A percentile compares a stretch with the other conserved stretches of the same genome.
phyloP scores from a whole-genome alignment of 1,140 invertebrate species.

The Drosophila lowei region DNA sequence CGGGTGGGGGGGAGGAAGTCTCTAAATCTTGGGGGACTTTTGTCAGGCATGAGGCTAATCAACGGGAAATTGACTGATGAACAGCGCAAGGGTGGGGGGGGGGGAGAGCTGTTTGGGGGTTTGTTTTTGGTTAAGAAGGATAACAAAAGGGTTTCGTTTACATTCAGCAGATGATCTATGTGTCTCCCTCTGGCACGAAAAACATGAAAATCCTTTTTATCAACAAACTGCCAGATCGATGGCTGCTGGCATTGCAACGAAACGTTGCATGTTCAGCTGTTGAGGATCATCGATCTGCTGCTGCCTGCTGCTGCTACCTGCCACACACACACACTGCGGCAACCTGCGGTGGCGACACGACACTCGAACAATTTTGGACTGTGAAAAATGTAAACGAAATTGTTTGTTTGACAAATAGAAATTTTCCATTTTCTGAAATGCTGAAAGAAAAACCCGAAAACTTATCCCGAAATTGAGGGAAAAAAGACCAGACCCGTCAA shows the following conservation, averaged over 20 bases:
- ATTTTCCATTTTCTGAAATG: constrained; percentile 39
- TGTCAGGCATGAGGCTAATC: constrained; percentile 51
- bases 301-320: constrained; percentile 34
- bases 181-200: constrained; percentile 17
- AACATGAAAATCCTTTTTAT: constrained; percentile 70
- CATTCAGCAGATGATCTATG: too few species aligned
- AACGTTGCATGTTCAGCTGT: constrained; percentile 12
- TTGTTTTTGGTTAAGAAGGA: background rate
- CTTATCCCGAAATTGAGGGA: constrained; percentile 4
- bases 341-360: constrained; percentile 30
- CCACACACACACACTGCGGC: constrained; percentile 3
- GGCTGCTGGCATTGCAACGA: constrained; percentile 1
- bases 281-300: background rate
- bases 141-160: too few species aligned
- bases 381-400: constrained; percentile 58
- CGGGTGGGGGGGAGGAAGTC: background rate
- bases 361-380: constrained; percentile 42
- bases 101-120: too few species aligned
- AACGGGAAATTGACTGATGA: constrained; percentile 57
- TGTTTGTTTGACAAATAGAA: constrained; percentile 75
- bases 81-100: background rate
- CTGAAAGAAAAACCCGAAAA: constrained; percentile 27
- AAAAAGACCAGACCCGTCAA: constrained; percentile 45
- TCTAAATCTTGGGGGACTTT: constrained; percentile 1
- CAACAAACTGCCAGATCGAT: constrained; percentile 34